phyloP scores from a whole-genome alignment of 2,888 invertebrate species.

The Tenodera sinensis region DNA sequence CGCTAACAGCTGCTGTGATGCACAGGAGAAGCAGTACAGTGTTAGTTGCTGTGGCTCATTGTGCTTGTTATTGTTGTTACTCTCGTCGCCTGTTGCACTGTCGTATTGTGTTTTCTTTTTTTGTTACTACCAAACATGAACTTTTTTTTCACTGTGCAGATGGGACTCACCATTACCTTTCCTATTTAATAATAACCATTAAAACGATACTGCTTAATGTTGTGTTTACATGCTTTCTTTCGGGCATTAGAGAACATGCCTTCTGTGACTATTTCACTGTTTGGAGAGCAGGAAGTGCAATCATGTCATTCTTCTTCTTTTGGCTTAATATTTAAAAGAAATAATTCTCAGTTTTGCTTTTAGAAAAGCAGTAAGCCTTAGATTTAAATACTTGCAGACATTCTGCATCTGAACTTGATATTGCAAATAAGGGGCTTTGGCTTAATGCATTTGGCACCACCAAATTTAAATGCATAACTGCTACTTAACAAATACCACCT shows the following conservation, averaged over 20 bases:
- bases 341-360: background rate
- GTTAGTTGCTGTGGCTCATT: constrained; percentile 23
- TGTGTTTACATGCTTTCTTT: background rate
- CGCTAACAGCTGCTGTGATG: constrained; percentile 37
- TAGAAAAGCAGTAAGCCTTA: background rate
- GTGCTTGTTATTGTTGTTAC: background rate
- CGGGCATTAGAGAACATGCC: background rate
- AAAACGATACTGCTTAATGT: background rate
- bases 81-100: background rate
- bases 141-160: background rate
- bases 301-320: background rate
- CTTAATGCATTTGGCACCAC: too few relatives aligned
- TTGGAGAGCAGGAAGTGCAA: background rate
- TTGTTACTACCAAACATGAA: background rate
- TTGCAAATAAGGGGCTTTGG: too few relatives aligned
- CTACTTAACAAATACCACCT: too few relatives aligned
- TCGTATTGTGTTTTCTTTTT: background rate
- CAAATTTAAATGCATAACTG: too few relatives aligned
- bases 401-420: too few relatives aligned
- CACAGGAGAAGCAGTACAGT: constrained; percentile 32
- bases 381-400: background rate
- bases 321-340: background rate
- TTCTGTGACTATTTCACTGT: background rate
- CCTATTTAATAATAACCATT: background rate
- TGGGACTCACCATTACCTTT: background rate